Evolutionary conservation across 2,797 vertebrate species (phyloP).

Genomic region (Protonibea diacanthus): DNA sequence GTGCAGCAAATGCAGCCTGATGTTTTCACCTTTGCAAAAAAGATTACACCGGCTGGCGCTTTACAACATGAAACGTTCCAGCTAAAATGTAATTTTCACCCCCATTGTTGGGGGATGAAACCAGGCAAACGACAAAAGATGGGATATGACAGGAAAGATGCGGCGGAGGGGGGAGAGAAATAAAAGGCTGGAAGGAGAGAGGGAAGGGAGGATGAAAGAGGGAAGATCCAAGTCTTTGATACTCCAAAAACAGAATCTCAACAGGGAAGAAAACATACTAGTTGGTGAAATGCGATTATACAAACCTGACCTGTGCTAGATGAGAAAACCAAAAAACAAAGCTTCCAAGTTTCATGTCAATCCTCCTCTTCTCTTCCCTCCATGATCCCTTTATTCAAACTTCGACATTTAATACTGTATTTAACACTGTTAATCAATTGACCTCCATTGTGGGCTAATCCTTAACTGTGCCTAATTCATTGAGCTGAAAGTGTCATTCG

Average conservation of each 20-base stretch:
- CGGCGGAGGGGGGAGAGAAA: conserved; percentile 46
- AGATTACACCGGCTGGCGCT: conserved; percentile 81
- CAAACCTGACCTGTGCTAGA: conserved; percentile 87
- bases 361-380: conserved; percentile 17
- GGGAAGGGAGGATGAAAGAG: conserved; percentile 69
- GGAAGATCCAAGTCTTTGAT: conserved; percentile 70
- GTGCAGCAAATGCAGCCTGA: conserved; percentile 80
- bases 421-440: conserved; percentile 82
- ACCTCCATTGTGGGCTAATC: conserved; percentile 84
- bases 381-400: conserved; percentile 63
- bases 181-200: conserved; percentile 54
- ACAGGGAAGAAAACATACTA: conserved; percentile 50
- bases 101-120: conserved; percentile 80
- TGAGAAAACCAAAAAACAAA: conserved; percentile 44
- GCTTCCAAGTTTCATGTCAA: conserved; percentile 35
- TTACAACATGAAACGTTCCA: conserved; percentile 79
- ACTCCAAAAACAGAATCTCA: conserved; percentile 58
- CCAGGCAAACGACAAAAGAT: conserved; percentile 76
- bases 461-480: conserved; percentile 82
- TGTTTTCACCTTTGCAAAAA: conserved; percentile 80
- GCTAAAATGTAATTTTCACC: conserved; percentile 85
- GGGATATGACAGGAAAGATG: conserved; percentile 78
- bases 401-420: conserved; percentile 69
- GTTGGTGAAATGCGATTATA: conserved; percentile 70
- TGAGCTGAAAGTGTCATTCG: conserved; percentile 79